These are phyloP conservation scores for Trichogramma dendrolimi DNA, from an alignment of 2,888 invertebrate genomes.

Conservation along the genomic window DNA sequence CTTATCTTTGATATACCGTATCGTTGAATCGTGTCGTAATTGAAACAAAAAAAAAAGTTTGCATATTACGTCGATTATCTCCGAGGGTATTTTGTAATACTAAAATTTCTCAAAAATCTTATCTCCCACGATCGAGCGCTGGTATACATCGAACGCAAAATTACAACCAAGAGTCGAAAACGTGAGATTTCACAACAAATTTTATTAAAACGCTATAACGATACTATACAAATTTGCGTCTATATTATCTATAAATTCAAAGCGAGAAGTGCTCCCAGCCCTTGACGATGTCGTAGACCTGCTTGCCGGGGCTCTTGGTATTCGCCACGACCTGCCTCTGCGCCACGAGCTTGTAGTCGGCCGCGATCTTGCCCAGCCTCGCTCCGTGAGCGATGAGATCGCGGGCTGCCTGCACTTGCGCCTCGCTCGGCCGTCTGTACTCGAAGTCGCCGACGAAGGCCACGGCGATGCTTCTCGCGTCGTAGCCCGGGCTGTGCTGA, in stretches of 20 bases:
- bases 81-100: too few relatives aligned
- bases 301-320: constrained; percentile 67
- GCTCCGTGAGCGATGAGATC: constrained; percentile 64
- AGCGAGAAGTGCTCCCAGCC: constrained; percentile 64
- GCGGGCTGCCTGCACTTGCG: constrained; percentile 58
- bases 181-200: too few relatives aligned
- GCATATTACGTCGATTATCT: too few relatives aligned
- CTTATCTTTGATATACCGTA: too few relatives aligned
- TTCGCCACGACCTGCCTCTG: constrained; percentile 65
- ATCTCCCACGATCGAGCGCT: too few relatives aligned
- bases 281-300: constrained; percentile 61
- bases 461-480: constrained; percentile 65
- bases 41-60: too few relatives aligned
- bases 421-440: constrained; percentile 39
- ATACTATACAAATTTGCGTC: not conserved
- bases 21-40: too few relatives aligned
- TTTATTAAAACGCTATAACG: not conserved
- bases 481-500: constrained; percentile 66
- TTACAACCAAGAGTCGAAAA: too few relatives aligned
- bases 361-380: constrained; percentile 57
- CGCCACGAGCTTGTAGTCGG: constrained; percentile 64
- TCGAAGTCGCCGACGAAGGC: constrained; percentile 71
- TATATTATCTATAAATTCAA: not conserved
- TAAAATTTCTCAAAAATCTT: too few relatives aligned
- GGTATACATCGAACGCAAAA: too few relatives aligned